Percentiles rank a stretch among this genome's conserved stretches.
Evolutionary conservation across 2,888 invertebrate species (phyloP).

Genomic region (Lordiphosa fenestrarum): DNA sequence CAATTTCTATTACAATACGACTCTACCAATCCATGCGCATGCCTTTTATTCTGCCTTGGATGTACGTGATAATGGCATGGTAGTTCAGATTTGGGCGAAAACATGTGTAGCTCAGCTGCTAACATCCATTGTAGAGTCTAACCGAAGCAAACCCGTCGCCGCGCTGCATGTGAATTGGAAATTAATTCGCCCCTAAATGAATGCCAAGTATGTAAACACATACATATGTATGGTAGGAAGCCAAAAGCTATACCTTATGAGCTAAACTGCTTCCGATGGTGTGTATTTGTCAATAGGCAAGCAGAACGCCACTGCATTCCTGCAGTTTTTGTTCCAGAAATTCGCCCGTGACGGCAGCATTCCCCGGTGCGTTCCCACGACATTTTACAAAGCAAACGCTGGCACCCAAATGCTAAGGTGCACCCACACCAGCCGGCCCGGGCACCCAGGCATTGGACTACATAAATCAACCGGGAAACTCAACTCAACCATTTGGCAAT

Average conservation of each 20-base stretch:
- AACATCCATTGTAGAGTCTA: constrained; percentile 59
- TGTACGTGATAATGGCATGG: constrained; percentile 71
- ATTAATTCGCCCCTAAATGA: constrained; percentile 67
- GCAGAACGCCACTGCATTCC: constrained; percentile 40
- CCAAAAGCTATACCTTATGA: background rate
- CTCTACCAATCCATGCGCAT: background rate
- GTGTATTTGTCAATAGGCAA: background rate
- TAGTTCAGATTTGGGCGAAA: constrained; percentile 75
- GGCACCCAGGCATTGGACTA: constrained; percentile 30
- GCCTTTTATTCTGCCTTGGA: background rate
- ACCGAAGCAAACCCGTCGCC: constrained; percentile 41
- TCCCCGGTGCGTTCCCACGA: constrained; percentile 58
- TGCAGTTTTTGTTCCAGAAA: constrained; percentile 36
- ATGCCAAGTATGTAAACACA: constrained; percentile 36
- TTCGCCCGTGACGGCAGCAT: constrained; percentile 40
- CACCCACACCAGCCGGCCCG: constrained; percentile 6
- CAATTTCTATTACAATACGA: background rate
- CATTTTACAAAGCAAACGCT: constrained; percentile 43
- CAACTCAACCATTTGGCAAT: constrained; percentile 68
- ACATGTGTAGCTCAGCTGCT: constrained; percentile 77
- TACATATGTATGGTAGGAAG: no score
- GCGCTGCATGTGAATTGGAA: constrained; percentile 77
- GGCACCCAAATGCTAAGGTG: background rate
- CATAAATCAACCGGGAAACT: constrained; percentile 59
- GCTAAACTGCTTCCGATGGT: constrained; percentile 4